These are phyloP conservation scores for Drosophila ohnishii DNA, from an alignment of 1,140 invertebrate genomes.

Conservation along the genomic window DNA sequence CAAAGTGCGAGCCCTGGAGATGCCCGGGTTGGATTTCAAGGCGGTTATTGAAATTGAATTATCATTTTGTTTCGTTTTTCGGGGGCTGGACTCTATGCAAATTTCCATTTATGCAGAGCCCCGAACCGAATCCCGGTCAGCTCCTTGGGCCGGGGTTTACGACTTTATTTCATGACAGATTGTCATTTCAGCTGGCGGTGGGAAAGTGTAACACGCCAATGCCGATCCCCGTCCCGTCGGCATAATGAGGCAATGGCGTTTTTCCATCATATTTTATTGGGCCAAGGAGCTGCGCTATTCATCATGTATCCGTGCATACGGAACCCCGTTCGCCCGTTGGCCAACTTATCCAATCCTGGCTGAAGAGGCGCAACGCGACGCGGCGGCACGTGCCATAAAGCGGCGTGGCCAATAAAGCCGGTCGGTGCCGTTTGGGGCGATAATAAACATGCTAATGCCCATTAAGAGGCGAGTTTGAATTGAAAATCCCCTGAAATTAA, in stretches of 20 bases:
- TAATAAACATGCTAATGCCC: slow-evolving; percentile 61
- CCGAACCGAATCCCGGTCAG: slow-evolving; percentile 27
- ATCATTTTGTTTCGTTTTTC: slow-evolving; percentile 48
- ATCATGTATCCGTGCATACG: slow-evolving; percentile 69
- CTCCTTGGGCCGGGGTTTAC: slow-evolving; percentile 58
- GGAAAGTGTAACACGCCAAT: slow-evolving; percentile 70
- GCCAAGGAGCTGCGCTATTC: slow-evolving; percentile 48
- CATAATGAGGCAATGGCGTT: slow-evolving; percentile 78
- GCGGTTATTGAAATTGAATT: slow-evolving; percentile 62
- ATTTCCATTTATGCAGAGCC: slow-evolving; percentile 67
- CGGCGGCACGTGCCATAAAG: slow-evolving; percentile 67
- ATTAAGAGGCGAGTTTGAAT: slow-evolving; percentile 68
- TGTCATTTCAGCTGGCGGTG: slow-evolving; percentile 60
- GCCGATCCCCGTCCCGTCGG: slow-evolving; percentile 3
- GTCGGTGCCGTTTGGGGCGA: slow-evolving; percentile 47
- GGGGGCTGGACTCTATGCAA: slow-evolving; percentile 57
- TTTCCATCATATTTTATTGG: slow-evolving; percentile 66
- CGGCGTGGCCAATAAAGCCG: slow-evolving; percentile 65
- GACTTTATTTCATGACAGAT: slow-evolving; percentile 78
- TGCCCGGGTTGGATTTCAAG: slow-evolving; percentile 35
- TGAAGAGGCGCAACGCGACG: slow-evolving; percentile 34
- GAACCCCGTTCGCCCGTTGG: slow-evolving; percentile 52
- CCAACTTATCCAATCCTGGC: slow-evolving; percentile 24
- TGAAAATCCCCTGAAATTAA: slow-evolving; percentile 56
- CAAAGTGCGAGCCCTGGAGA: slow-evolving; percentile 20